A percentile compares a stretch with the other conserved stretches of the same genome.
Evolutionary conservation across 2,113 vertebrate species (phyloP).

Genomic region (Agapornis roseicollis): DNA sequence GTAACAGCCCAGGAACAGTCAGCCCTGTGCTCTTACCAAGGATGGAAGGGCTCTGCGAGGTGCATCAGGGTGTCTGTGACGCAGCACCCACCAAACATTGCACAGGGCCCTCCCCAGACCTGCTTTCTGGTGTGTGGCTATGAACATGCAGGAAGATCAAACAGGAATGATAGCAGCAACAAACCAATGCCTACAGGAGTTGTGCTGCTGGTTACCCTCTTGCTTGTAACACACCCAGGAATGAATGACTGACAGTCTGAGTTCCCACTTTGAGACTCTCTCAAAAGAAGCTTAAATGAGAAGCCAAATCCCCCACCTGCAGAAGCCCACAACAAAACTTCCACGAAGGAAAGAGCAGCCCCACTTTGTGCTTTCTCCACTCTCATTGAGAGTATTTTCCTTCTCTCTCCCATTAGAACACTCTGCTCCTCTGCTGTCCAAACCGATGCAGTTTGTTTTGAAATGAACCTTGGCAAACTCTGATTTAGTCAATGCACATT

Average conservation of each 20-base stretch:
- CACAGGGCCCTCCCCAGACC: background rate
- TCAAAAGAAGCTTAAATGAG: background rate
- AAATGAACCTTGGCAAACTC: background rate
- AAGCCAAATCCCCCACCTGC: background rate
- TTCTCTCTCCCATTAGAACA: background rate
- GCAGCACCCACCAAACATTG: too few species aligned
- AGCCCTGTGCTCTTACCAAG: background rate
- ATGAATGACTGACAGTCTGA: background rate
- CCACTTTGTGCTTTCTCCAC: background rate
- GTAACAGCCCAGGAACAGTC: background rate
- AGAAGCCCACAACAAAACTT: background rate
- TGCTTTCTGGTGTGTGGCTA: too few species aligned
- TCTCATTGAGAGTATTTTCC: background rate
- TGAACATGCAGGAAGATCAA: background rate
- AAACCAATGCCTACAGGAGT: background rate
- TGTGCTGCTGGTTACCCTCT: background rate
- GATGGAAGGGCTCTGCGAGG: background rate
- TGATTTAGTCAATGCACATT: background rate
- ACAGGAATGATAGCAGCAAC: background rate
- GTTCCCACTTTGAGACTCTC: background rate
- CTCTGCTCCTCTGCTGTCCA: background rate
- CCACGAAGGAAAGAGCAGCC: background rate
- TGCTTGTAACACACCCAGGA: background rate
- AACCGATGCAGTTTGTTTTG: background rate
- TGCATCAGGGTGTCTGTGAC: background rate